Evolutionary conservation across 1,140 invertebrate species (phyloP).

Genomic region (Cheumatopsyche charites): DNA sequence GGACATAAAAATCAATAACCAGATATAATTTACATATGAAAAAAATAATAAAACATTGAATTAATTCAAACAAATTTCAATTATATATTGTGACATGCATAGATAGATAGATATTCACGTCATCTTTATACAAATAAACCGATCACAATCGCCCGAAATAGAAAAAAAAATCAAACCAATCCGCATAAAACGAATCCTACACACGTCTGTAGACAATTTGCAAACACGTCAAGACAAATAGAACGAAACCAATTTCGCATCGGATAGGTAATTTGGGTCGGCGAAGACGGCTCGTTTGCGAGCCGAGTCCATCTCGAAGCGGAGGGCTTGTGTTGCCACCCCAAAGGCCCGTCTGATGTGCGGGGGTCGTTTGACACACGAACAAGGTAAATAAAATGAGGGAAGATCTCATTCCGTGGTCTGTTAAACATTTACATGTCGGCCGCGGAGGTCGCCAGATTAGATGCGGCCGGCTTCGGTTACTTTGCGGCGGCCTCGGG

Average conservation of each 20-base stretch:
- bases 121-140: no score
- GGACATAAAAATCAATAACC: no score
- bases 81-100: no score
- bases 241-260: slow-evolving; percentile 33
- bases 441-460: slow-evolving; percentile 46
- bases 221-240: slow-evolving; percentile 14
- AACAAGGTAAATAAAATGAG: slow-evolving; percentile 49
- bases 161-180: no score
- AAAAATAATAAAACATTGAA: no score
- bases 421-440: slow-evolving; percentile 50
- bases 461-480: slow-evolving; percentile 41
- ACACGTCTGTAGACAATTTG: no score
- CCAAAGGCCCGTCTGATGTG: neutral
- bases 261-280: slow-evolving; percentile 29
- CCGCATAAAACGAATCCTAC: no score
- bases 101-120: no score
- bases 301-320: slow-evolving; percentile 14
- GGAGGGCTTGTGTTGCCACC: slow-evolving; percentile 23
- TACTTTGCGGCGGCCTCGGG: slow-evolving; percentile 39
- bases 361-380: slow-evolving; percentile 40
- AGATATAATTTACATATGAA: no score
- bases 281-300: slow-evolving; percentile 13
- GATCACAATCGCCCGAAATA: no score
- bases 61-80: no score
- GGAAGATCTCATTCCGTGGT: slow-evolving; percentile 50